Conservation (phyloP, 2,797 vertebrate species). For the Xenops minutus region DNA sequence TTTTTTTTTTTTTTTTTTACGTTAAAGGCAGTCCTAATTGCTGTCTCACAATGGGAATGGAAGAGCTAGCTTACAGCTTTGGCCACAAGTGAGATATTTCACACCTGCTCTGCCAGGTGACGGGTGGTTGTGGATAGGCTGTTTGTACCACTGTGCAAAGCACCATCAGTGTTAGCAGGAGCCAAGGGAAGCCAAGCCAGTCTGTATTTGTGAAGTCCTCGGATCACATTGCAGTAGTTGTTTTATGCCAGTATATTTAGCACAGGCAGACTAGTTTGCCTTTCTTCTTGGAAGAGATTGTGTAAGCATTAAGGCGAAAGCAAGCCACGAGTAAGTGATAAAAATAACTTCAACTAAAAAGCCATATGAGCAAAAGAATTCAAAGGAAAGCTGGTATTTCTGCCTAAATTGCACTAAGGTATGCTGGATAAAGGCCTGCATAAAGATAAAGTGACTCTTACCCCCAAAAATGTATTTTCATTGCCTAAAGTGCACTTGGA, state of each 20-base stretch:
- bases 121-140: not conserved
- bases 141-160: not conserved
- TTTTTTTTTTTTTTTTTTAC: too few species aligned
- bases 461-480: not conserved
- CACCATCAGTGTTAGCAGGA: not conserved
- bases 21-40: not conserved
- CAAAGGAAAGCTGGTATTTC: not conserved
- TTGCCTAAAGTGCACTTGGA: not conserved
- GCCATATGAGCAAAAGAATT: not conserved
- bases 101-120: not conserved
- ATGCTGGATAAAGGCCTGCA: not conserved
- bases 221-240: not conserved
- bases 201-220: not conserved
- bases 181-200: not conserved
- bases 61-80: not conserved
- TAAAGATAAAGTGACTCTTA: not conserved
- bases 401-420: not conserved
- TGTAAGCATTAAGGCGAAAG: not conserved
- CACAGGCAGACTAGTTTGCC: not conserved
- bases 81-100: not conserved
- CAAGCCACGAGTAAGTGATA: not conserved
- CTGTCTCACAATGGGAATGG: not conserved
- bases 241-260: not conserved
- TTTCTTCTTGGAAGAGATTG: not conserved
- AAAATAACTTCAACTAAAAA: not conserved